Evolutionary conservation across 2,113 vertebrate genomes (phyloP).

Genomic region (Cyprinus carpio): DNA sequence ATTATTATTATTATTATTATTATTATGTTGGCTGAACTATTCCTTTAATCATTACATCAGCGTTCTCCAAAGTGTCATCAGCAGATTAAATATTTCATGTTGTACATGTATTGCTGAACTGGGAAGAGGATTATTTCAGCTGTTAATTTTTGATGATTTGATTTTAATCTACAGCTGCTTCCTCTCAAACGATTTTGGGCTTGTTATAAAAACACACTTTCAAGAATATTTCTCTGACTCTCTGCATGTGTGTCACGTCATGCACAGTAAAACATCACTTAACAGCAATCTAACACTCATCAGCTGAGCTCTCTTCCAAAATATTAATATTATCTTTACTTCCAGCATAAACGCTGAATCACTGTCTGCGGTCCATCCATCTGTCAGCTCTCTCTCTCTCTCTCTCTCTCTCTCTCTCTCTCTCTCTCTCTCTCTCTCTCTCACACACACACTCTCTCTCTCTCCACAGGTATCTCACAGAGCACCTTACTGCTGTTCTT

Average conservation of each 20-base stretch:
- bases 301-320: slow-evolving; percentile 14
- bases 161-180: too few species aligned
- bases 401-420: background rate
- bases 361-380: background rate
- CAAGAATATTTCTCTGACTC: background rate
- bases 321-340: slow-evolving; percentile 4
- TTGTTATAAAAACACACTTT: background rate
- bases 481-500: background rate
- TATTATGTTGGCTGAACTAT: background rate
- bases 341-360: background rate
- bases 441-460: background rate
- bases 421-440: background rate
- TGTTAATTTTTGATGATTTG: background rate
- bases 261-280: background rate
- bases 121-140: background rate
- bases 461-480: background rate
- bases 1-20: too few species aligned
- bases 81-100: background rate
- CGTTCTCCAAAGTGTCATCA: background rate
- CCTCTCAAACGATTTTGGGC: background rate
- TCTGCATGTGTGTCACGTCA: background rate
- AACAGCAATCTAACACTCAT: background rate
- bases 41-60: background rate
- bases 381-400: background rate
- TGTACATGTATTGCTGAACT: background rate